Conservation (phyloP, 2,797 vertebrate species). For the Diplodus sargus region DNA sequence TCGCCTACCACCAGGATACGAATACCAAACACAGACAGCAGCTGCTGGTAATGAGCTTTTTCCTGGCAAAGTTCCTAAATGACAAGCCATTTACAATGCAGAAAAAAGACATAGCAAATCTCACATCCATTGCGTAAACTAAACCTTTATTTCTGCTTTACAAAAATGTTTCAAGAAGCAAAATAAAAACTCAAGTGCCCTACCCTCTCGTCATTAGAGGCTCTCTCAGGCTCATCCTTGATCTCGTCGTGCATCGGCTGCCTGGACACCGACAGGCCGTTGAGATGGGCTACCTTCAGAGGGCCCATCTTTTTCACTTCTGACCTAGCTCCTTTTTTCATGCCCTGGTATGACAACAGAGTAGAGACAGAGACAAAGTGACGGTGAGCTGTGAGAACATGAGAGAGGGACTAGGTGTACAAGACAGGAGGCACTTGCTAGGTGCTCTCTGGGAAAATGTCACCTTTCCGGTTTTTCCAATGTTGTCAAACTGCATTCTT, state of each 20-base stretch:
- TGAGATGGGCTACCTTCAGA: constrained; percentile 92
- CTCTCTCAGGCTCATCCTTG: constrained; percentile 89
- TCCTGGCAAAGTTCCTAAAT: background rate
- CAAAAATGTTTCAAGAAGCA: background rate
- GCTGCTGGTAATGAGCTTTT: background rate
- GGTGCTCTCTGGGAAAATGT: constrained; percentile 55
- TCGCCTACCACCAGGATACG: background rate
- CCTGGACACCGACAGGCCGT: constrained; percentile 91
- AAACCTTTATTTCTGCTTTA: background rate
- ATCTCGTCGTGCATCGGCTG: constrained; percentile 88
- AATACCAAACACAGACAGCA: constrained; percentile 3
- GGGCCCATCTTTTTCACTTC: constrained; percentile 95
- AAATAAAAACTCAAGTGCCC: constrained; percentile 33
- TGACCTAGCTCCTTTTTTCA: constrained; percentile 90
- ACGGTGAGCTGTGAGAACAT: background rate
- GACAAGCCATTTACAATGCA: background rate
- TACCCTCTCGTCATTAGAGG: constrained; percentile 95
- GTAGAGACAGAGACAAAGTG: background rate
- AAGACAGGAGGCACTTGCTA: constrained; percentile 29
- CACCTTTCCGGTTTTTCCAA: constrained; percentile 57
- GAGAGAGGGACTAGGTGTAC: background rate
- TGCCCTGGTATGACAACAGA: constrained; percentile 84
- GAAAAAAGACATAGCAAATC: background rate
- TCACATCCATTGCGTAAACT: background rate
- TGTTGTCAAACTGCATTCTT: constrained; percentile 59